phyloP scores from a whole-genome alignment of 2,113 vertebrate species.

The Malurus melanocephalus region DNA sequence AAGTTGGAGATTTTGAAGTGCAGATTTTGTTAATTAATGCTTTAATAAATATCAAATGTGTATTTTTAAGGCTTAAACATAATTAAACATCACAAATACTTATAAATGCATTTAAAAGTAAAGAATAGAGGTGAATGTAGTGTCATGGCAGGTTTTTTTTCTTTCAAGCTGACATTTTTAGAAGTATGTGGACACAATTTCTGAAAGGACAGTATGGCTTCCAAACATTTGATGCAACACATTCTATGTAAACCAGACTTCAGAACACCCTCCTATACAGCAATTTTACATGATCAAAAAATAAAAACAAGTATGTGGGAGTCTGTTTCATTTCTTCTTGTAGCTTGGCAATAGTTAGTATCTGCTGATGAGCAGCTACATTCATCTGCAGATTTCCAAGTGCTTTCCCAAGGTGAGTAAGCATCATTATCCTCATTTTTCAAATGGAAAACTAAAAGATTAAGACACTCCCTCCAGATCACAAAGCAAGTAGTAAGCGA shows the following conservation, averaged over 20 bases:
- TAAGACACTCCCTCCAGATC: slow-evolving; percentile 39
- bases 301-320: not conserved
- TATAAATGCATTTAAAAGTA: not conserved
- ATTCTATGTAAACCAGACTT: not conserved
- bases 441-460: slow-evolving; percentile 38
- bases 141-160: not conserved
- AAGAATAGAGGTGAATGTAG: not conserved
- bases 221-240: not conserved
- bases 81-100: not conserved
- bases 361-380: not conserved
- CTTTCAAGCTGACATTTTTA: not conserved
- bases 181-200: not conserved
- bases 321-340: not conserved
- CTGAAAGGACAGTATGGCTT: not conserved
- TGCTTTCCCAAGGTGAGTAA: slow-evolving; percentile 39
- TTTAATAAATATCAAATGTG: not conserved
- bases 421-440: slow-evolving; percentile 51
- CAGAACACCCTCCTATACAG: not conserved
- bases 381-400: not conserved
- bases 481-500: slow-evolving; percentile 5
- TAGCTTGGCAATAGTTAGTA: not conserved
- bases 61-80: not conserved
- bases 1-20: not conserved
- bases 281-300: not conserved
- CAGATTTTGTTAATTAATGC: not conserved